These are phyloP conservation scores for Oncorhynchus clarkii DNA, from an alignment of 2,113 vertebrate genomes.

Conservation along the genomic window DNA sequence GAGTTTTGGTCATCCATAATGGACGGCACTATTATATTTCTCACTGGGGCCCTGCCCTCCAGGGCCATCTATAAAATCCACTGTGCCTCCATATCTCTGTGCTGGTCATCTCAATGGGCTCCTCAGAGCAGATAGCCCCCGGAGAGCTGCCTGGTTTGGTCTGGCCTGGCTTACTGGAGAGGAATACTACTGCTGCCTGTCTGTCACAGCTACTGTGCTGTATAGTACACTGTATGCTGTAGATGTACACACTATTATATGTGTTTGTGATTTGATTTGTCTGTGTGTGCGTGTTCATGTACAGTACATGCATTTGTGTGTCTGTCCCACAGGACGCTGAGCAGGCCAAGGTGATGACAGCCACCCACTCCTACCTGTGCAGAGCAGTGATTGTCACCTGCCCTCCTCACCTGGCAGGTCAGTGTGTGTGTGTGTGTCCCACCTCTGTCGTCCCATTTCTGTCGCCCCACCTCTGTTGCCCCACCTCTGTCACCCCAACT, in stretches of 20 bases:
- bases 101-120: background rate
- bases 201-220: background rate
- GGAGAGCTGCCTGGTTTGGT: background rate
- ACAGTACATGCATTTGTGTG: no score
- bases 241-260: no score
- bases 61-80: background rate
- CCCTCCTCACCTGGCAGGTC: slow-evolving; percentile 51
- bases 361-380: slow-evolving; percentile 53
- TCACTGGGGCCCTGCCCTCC: background rate
- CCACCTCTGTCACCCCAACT: no score
- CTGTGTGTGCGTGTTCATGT: slow-evolving; percentile 26
- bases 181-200: background rate
- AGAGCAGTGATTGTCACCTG: slow-evolving; percentile 71
- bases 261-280: no score
- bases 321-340: slow-evolving; percentile 56
- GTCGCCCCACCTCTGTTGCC: no score
- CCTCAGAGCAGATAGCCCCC: background rate
- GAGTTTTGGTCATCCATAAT: background rate
- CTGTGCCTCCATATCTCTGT: background rate
- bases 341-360: slow-evolving; percentile 60
- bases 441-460: background rate
- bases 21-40: background rate
- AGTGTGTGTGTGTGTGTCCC: slow-evolving; percentile 1
- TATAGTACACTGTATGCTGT: no score
- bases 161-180: background rate